These are phyloP conservation scores for Cyprinus carpio DNA, from an alignment of 2,113 vertebrate genomes.

Conservation along the genomic window DNA sequence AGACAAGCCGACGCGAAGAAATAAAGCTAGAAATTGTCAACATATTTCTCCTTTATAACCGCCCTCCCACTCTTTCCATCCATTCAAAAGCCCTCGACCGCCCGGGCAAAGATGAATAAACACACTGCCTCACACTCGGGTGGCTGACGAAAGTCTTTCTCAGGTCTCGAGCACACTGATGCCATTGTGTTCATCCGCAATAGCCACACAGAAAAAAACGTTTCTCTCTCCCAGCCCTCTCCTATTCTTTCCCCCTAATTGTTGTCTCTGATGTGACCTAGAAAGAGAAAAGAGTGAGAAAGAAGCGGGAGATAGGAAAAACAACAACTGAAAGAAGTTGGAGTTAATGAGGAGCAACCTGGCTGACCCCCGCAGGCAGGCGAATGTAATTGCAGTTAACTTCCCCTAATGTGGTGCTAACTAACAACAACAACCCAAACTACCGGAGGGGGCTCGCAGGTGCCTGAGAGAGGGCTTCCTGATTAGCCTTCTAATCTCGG, in stretches of 20 bases:
- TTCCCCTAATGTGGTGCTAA: conserved; percentile 49
- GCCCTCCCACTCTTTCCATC: background rate
- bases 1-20: conserved; percentile 11
- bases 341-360: conserved; percentile 42
- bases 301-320: conserved; percentile 17
- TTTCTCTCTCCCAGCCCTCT: background rate
- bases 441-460: conserved; percentile 26
- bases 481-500: conserved; percentile 41
- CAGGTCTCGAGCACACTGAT: background rate
- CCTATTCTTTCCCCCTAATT: conserved; percentile 26
- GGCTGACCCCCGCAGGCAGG: conserved; percentile 42
- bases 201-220: background rate
- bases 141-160: conserved; percentile 15
- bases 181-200: conserved; percentile 32
- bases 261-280: conserved; percentile 38
- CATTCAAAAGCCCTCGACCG: background rate
- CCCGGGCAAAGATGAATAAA: background rate
- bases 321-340: conserved; percentile 1
- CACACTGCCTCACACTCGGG: background rate
- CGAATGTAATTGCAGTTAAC: conserved; percentile 48
- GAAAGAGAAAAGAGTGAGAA: conserved; percentile 26
- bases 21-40: conserved; percentile 51
- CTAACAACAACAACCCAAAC: conserved; percentile 47
- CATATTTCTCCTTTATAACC: conserved; percentile 46
- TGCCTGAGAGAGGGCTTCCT: conserved; percentile 44